Base-by-base conservation (phyloP, 2,888 invertebrate species). In the Nymphalis c-album region DNA sequence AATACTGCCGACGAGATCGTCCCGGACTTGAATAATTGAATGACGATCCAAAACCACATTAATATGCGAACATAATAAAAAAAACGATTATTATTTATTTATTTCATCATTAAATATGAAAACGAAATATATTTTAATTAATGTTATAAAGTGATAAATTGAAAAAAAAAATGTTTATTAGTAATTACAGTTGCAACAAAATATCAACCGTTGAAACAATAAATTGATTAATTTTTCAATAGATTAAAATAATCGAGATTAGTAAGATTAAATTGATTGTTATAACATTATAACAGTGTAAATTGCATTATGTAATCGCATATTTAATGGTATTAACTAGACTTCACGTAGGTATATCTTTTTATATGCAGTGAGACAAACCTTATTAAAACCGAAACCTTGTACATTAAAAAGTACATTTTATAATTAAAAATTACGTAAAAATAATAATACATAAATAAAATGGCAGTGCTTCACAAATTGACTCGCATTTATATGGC, bases 1-100 rank as follows among this genome's bases (percentile, higher is more conserved):
- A 91, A 91, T 91, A 91, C 91, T 91, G 90, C 86, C 88, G 81
- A 81, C 82, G 79, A 81, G 79, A 80, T 81, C 84, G 81, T 74
- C 71, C 59, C 62, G 60, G 65, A 70, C 66, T 72, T 71, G 48
- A 58, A 60, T 60, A 69, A 66, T 64, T 68, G 63, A 71, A 73
- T 55, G 73, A 76, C 78, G 77, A 80, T 75, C 77, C 75, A 74
- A 76, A 78, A 79, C 61, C 69, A 22, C 60, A 67, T 68, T 63
- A 76, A 77, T 76, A 70, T 76, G 80, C 76, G 74, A 75, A 60
- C 59, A 62, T 68, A 61, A 62, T 26, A 35, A 18, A 10, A 57
- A 22, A 18, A 57, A 7, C 51, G 20, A 22, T 53, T 7, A 16
- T 53, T 17, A 31, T 31, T 31, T 26, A 22, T 53, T 53, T 16